A percentile compares a stretch with the other conserved stretches of the same genome.
phyloP scores from a whole-genome alignment of 2,113 vertebrate genomes.

The Hiodon tergisus region DNA sequence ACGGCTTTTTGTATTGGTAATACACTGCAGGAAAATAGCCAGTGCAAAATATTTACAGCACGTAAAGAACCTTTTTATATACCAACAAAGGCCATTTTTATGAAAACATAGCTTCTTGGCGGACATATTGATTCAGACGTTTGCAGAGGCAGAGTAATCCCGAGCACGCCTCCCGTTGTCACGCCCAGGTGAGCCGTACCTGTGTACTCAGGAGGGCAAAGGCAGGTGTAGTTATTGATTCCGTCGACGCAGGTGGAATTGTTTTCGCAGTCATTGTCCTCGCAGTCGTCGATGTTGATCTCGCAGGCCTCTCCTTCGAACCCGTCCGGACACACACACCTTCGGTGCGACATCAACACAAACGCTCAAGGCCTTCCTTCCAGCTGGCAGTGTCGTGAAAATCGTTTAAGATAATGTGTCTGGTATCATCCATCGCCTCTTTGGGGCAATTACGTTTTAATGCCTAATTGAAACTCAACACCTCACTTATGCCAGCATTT shows the following conservation, averaged over 20 bases:
- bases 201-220: conserved; percentile 94
- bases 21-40: no score
- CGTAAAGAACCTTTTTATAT: neutral
- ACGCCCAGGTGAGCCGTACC: conserved; percentile 60
- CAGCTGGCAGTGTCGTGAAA: neutral
- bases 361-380: neutral
- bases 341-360: conserved; percentile 37
- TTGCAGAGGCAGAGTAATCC: neutral
- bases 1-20: no score
- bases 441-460: conserved; percentile 20
- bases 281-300: conserved; percentile 94
- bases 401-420: neutral
- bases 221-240: conserved; percentile 97
- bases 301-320: conserved; percentile 93
- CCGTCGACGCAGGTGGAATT: conserved; percentile 96
- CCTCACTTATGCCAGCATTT: conserved; percentile 9
- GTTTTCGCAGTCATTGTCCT: conserved; percentile 98
- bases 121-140: neutral
- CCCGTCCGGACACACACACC: conserved; percentile 91
- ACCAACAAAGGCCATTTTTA: neutral
- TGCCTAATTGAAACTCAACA: conserved; percentile 32
- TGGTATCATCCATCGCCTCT: neutral
- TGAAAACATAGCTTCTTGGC: neutral
- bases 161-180: neutral
- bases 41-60: no score